Conservation (phyloP, 2,888 invertebrate species). For the Machimus atricapillus region DNA sequence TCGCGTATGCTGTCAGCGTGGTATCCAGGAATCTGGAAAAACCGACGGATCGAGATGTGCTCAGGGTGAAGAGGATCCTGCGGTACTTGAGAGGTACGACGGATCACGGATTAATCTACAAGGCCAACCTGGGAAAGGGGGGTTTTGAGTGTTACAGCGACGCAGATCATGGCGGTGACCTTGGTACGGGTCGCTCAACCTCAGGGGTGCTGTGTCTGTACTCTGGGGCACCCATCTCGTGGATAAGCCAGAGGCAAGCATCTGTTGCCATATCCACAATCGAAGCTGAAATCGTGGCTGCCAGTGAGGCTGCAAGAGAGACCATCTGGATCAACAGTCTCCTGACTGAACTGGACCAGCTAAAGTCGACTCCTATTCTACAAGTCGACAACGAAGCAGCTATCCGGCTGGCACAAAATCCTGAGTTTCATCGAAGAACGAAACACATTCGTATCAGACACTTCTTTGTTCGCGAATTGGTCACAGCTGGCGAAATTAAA, state of each 20-base stretch:
- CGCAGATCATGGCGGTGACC: conserved; percentile 42
- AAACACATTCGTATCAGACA: too few relatives aligned
- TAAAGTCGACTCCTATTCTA: too few relatives aligned
- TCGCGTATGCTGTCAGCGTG: background rate
- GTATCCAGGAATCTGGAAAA: background rate
- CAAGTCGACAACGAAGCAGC: too few relatives aligned
- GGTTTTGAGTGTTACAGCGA: conserved; percentile 38
- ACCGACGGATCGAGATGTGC: background rate
- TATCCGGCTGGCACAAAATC: too few relatives aligned
- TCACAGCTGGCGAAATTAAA: too few relatives aligned
- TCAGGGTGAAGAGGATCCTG: background rate
- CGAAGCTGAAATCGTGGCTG: conserved; percentile 50
- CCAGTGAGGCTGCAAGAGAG: conserved; percentile 46
- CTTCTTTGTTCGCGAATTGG: too few relatives aligned
- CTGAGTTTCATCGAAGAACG: too few relatives aligned
- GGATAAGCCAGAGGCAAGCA: conserved; percentile 45
- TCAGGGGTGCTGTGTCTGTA: conserved; percentile 8
- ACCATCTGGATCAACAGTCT: conserved; percentile 39
- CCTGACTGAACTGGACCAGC: too few relatives aligned
- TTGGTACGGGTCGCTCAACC: conserved; percentile 44
- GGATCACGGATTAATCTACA: background rate
- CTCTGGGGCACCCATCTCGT: conserved; percentile 27
- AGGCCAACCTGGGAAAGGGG: background rate
- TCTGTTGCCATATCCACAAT: conserved; percentile 50
- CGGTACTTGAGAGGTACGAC: background rate